Evolutionary conservation across 2,888 invertebrate species (phyloP).

Genomic region (Cryptus armator): DNA sequence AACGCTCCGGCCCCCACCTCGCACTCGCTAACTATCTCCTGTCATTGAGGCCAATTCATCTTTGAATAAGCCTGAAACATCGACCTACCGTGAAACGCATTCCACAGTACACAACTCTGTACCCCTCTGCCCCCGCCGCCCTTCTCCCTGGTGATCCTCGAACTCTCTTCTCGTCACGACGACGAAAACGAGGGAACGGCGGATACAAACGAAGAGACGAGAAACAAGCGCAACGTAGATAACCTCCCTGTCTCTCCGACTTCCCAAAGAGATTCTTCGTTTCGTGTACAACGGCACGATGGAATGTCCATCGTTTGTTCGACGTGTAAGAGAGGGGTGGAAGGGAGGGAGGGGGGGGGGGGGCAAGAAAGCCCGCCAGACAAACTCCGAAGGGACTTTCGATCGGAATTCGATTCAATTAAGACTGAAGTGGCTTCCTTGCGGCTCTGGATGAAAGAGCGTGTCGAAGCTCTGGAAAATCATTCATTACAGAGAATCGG

Average conservation of each 20-base stretch:
- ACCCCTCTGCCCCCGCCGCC: background rate
- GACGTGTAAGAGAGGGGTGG: background rate
- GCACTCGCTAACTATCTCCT: background rate
- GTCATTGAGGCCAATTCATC: constrained; percentile 43
- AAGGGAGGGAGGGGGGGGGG: background rate
- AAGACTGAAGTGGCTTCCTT: constrained; percentile 5
- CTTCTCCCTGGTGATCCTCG: background rate
- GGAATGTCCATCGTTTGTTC: constrained; percentile 13
- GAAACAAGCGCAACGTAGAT: background rate
- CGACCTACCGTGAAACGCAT: constrained; percentile 10
- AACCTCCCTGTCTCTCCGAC: background rate
- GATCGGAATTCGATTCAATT: constrained; percentile 31
- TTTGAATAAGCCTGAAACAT: constrained; percentile 45
- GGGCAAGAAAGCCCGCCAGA: background rate
- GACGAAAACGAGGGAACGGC: background rate
- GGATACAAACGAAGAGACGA: background rate
- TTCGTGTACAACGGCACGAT: constrained; percentile 1
- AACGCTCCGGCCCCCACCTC: background rate
- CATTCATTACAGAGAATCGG: background rate
- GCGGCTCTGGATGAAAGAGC: background rate
- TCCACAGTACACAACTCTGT: background rate
- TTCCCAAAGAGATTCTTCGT: constrained; percentile 1
- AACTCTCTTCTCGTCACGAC: background rate
- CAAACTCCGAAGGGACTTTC: constrained; percentile 1
- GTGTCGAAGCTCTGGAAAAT: background rate